Evolutionary conservation across 2,113 vertebrate species (phyloP).

Genomic region (Talpa occidentalis): DNA sequence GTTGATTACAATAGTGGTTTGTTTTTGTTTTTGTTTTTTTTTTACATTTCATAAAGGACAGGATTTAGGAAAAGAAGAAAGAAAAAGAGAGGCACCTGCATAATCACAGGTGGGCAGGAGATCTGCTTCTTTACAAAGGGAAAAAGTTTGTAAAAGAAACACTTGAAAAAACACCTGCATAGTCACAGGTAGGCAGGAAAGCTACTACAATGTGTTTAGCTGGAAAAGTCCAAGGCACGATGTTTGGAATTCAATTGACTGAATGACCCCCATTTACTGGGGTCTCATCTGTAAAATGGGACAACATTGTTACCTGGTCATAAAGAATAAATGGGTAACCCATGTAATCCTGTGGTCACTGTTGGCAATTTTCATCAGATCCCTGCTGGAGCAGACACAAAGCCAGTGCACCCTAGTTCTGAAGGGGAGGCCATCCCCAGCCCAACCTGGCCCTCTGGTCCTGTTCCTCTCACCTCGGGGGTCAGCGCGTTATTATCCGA

Average conservation of each 20-base stretch:
- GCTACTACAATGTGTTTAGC: not conserved
- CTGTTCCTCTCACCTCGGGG: conserved; percentile 91
- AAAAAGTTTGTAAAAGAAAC: too few relatives aligned
- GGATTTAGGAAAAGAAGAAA: too few relatives aligned
- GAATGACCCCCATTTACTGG: not conserved
- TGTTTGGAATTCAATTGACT: not conserved
- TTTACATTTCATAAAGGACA: too few relatives aligned
- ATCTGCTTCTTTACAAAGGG: too few relatives aligned
- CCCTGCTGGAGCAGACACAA: not conserved
- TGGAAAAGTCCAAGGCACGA: not conserved
- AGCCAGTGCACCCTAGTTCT: not conserved
- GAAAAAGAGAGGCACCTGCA: too few relatives aligned
- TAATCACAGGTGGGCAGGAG: too few relatives aligned
- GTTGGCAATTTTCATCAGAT: not conserved
- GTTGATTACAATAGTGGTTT: not conserved
- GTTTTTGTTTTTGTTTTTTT: too few relatives aligned
- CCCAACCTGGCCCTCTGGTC: not conserved
- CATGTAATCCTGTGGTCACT: fast-evolving
- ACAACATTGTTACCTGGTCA: not conserved
- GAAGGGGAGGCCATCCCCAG: not conserved
- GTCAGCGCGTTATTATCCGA: conserved; percentile 98
- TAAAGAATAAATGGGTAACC: not conserved
- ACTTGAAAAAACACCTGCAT: too few relatives aligned
- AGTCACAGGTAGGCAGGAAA: not conserved
- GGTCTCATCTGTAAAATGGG: not conserved